Base-by-base conservation (phyloP, 2,797 vertebrate species). In the Rousettus madagascariensis region DNA sequence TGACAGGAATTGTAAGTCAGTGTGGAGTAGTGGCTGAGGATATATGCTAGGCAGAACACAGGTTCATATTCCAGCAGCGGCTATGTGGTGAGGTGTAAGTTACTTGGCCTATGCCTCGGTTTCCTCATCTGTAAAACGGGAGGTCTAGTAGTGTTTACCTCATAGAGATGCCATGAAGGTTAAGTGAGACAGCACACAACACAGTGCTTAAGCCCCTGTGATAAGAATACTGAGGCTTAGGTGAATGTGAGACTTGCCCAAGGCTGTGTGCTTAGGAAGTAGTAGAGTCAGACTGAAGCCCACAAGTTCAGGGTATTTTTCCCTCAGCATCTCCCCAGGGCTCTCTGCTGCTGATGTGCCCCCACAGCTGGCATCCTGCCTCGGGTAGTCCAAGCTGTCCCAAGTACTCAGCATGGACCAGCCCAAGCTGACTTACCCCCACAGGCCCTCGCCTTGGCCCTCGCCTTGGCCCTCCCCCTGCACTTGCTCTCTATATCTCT, bases 351-450 rank as follows among this genome's bases (percentile, higher is more conserved):
- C 17, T 65, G 3, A 3, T 16, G 7, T 7, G 22, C 30, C 22
- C 66, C 59, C 1, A 1, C 3, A 17, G 16, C 24, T 9, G 1
- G 22, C 24, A 38, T 51, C 41, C 38, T 30, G 8, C 71, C 8
- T 41, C 30, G 6, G 38, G 53, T n/a, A 51, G 33, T 83, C 72
- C 1, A 8, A 33, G 41, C n/a, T 77, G 15, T 15, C 46, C 82
- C 51, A 17, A 61, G 22, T 0, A 1, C 26, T 86, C 41, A 11
- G 33, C 0, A 0, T 61, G 26, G 53, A 16, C 0, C 22, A 80
- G 11, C 51, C 5, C 2, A 7, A 20, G 36, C 26, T 41, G 15
- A 30, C 26, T 55, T 19, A 9, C 3, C 72, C 6, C 41, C 41
- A 41, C 10, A 49, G 33, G 24, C 28, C 20, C 1, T 3, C 36